Evolutionary conservation across 2,113 vertebrate genomes (phyloP).

Genomic region (Lipophrys pholis): DNA sequence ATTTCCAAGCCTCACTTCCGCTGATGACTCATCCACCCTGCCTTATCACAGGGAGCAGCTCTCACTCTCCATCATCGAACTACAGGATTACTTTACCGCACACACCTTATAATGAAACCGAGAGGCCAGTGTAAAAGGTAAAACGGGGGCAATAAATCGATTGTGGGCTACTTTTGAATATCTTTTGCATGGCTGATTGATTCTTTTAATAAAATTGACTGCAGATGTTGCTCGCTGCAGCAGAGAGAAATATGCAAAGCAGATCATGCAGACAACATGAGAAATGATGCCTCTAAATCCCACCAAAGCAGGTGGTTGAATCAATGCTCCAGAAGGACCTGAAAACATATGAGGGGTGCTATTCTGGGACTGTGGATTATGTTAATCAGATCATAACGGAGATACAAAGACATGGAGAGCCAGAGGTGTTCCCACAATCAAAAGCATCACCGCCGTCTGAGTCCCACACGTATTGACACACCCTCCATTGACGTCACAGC

Average conservation of each 20-base stretch:
- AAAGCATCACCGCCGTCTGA: slow-evolving; percentile 22
- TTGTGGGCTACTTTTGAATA: slow-evolving; percentile 63
- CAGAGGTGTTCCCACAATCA: slow-evolving; percentile 44
- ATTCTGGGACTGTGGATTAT: slow-evolving; percentile 42
- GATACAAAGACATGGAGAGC: slow-evolving; percentile 26
- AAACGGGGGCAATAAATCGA: slow-evolving; percentile 63
- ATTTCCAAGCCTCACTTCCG: slow-evolving; percentile 72
- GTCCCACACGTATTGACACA: slow-evolving; percentile 9
- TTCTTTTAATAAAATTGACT: slow-evolving; percentile 1
- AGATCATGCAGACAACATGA: slow-evolving; percentile 1
- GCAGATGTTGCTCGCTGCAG: neutral
- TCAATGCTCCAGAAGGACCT: slow-evolving; percentile 26
- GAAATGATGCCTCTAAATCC: slow-evolving; percentile 11
- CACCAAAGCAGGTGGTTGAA: slow-evolving; percentile 6
- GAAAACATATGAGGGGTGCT: slow-evolving; percentile 24
- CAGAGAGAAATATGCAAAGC: slow-evolving; percentile 8
- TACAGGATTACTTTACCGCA: slow-evolving; percentile 80
- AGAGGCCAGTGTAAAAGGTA: slow-evolving; percentile 52
- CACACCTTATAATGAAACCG: slow-evolving; percentile 81
- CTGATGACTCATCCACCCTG: slow-evolving; percentile 88
- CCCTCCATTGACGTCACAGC: slow-evolving; percentile 27
- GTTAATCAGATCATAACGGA: slow-evolving; percentile 38
- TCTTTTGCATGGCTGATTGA: slow-evolving; percentile 44
- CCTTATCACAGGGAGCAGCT: slow-evolving; percentile 86
- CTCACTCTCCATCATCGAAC: slow-evolving; percentile 78